These are phyloP conservation scores for Phoeniculus purpureus DNA, from an alignment of 2,797 vertebrate species.

Conservation along the genomic window DNA sequence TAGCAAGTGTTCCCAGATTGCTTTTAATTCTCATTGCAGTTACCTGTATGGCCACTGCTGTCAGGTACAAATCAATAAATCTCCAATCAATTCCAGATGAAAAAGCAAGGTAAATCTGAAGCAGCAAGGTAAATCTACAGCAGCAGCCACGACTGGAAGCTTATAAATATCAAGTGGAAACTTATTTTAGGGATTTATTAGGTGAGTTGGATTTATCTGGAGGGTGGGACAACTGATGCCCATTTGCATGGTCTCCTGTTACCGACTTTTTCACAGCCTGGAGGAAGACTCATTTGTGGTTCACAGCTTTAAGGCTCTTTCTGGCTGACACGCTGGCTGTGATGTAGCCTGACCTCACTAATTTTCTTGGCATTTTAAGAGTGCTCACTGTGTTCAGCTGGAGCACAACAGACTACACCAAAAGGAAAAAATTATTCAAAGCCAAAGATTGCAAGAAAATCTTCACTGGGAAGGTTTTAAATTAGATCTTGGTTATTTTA, in stretches of 20 bases:
- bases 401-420: conserved; percentile 4
- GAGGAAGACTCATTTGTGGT: neutral
- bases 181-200: neutral
- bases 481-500: neutral
- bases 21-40: neutral
- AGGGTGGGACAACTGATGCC: neutral
- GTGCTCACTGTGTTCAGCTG: neutral
- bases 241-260: neutral
- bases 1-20: neutral
- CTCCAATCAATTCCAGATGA: neutral
- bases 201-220: neutral
- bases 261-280: neutral
- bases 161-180: neutral
- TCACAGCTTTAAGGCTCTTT: conserved; percentile 37
- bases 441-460: neutral
- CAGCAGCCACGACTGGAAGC: neutral
- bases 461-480: neutral
- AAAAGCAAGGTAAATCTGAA: neutral
- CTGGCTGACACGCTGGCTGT: neutral
- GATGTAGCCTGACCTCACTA: conserved; percentile 17
- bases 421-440: neutral
- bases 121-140: neutral
- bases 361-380: conserved; percentile 39
- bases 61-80: neutral
- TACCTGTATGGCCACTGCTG: neutral